phyloP scores from a whole-genome alignment of 2,113 vertebrate species.

The Mandrillus leucophaeus region DNA sequence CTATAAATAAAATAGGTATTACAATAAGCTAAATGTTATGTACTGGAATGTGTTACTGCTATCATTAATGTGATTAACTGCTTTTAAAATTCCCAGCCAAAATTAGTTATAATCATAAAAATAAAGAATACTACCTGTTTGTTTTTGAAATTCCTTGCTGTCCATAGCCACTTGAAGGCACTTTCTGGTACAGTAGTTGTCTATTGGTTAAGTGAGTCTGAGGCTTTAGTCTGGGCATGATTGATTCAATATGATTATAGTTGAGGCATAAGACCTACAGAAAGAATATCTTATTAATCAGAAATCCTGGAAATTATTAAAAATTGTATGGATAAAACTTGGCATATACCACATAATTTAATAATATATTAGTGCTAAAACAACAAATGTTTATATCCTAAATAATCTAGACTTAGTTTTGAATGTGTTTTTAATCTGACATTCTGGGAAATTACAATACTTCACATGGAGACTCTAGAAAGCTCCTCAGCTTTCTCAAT shows the following conservation, averaged over 20 bases:
- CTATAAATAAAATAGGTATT: constrained; percentile 23
- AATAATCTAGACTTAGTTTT: not conserved
- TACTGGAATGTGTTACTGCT: not conserved
- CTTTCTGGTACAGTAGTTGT: constrained; percentile 90
- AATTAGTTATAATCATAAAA: constrained; percentile 24
- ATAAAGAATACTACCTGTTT: constrained; percentile 82
- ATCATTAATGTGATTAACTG: not conserved
- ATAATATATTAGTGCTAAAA: constrained; percentile 12
- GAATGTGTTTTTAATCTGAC: not conserved
- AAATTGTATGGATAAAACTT: constrained; percentile 4
- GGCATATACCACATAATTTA: not conserved
- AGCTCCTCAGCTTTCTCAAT: not conserved
- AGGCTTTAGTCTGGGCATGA: constrained; percentile 87
- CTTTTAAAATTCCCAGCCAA: constrained; percentile 23
- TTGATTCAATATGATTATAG: constrained; percentile 91
- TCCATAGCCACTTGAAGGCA: constrained; percentile 89
- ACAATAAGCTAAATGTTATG: constrained; percentile 6
- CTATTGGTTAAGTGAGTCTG: constrained; percentile 85
- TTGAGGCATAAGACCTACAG: constrained; percentile 88
- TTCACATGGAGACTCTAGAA: constrained; percentile 7
- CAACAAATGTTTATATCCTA: constrained; percentile 12
- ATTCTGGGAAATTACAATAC: constrained; percentile 33
- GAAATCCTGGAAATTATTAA: constrained; percentile 17
- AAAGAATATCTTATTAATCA: constrained; percentile 59
- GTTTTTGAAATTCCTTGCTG: constrained; percentile 83